These are phyloP conservation scores for Apoda limacodes DNA, from an alignment of 2,888 invertebrate species.

Conservation along the genomic window DNA sequence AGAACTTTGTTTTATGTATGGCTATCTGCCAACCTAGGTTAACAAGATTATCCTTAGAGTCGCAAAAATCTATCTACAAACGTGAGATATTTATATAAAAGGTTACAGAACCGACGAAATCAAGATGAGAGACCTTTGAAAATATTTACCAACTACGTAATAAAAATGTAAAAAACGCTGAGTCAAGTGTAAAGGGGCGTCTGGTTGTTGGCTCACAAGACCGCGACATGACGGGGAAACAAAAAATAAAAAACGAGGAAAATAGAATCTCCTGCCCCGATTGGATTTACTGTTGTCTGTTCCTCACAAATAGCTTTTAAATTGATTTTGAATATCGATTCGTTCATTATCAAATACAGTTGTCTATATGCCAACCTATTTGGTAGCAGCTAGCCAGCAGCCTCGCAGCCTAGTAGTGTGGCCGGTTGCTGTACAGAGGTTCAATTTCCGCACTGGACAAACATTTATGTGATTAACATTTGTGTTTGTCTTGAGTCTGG, in stretches of 20 bases:
- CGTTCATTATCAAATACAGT: constrained; percentile 43
- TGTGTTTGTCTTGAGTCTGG: too few relatives aligned
- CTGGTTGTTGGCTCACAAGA: constrained; percentile 46
- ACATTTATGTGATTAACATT: too few relatives aligned
- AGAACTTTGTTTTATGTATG: too few relatives aligned
- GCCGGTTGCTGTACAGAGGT: too few relatives aligned
- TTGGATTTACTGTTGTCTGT: constrained; percentile 66
- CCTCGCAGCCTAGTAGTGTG: too few relatives aligned
- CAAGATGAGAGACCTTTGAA: constrained; percentile 42
- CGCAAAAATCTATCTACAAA: too few relatives aligned
- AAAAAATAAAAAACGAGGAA: constrained; percentile 44
- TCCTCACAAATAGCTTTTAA: constrained; percentile 64
- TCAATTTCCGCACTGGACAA: too few relatives aligned
- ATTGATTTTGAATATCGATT: constrained; percentile 60
- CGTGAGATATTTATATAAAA: too few relatives aligned
- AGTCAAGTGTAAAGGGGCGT: constrained; percentile 65
- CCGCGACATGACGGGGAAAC: constrained; percentile 59
- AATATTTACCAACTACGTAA: constrained; percentile 64
- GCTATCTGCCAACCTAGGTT: too few relatives aligned
- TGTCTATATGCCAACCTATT: too few relatives aligned
- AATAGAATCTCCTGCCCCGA: constrained; percentile 54
- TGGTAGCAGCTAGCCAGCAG: too few relatives aligned
- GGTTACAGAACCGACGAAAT: constrained; percentile 43
- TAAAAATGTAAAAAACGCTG: constrained; percentile 61
- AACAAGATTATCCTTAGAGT: too few relatives aligned